Base-by-base conservation (phyloP, 2,888 invertebrate genomes). In the Andrena haemorrhoa region DNA sequence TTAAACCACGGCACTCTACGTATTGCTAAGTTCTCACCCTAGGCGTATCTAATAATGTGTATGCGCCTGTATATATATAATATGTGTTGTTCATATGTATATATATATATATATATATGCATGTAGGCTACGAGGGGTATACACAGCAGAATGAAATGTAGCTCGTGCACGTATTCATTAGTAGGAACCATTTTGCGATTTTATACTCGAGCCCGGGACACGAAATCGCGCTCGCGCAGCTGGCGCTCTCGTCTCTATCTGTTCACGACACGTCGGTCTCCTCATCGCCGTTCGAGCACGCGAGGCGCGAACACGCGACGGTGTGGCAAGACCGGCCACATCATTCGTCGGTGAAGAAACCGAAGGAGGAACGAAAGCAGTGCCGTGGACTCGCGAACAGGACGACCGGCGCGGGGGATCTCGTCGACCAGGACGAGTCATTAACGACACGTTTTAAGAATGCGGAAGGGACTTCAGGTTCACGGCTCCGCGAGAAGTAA, bases 141-240 rank as follows among this genome's bases (percentile, higher is more conserved):
- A 89, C 83, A 81, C 87, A 83, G 86, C 83, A 33, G 75, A 75
- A 84, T 80, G 75, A 83, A 90, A 89, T 41, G 89, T 90, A 90
- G 86, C 86, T 90, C 89, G 87, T 88, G 87, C 85, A 88, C 86
- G 86, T 90, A 90, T 88, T 76, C 66, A 90, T 92, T 91, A 93
- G 91, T 92, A 93, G 93, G 93, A 93, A 92, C 93, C 90, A 91
- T 92, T 91, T 90, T 88, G 90, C 84, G 60, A 90, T 87, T 86
- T 41, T 89, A 92, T 87, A 84, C 82, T 72, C 85, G 83, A 83
- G 77, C 81, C 65, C 65, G 61, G 16, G 56, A 66, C 75, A 41
- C 63, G 73, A 84, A 78, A 78, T 68, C 60, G 74, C 78, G 63
- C 49, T 41, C 41, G 71, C 68, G 70, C 71, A 63, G 41, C 47